Evolutionary conservation across 2,888 invertebrate genomes (phyloP).

Genomic region (Blastobasis adustella): DNA sequence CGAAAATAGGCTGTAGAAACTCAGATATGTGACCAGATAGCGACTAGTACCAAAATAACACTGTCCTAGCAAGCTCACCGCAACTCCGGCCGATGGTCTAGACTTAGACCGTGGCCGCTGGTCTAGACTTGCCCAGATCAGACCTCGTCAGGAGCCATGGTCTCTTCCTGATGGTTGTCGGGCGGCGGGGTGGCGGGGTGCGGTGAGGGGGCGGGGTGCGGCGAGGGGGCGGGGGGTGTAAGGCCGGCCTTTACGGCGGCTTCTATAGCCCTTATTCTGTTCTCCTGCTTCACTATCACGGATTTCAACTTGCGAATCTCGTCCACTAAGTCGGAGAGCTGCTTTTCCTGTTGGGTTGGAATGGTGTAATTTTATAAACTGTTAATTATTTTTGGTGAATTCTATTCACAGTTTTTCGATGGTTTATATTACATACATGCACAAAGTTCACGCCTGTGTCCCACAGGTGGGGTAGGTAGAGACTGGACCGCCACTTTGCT

Average conservation of each 20-base stretch:
- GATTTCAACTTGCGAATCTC: conserved; percentile 94
- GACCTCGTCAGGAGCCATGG: conserved; percentile 77
- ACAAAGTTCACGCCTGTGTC: too few relatives aligned
- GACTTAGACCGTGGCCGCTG: too few relatives aligned
- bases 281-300: conserved; percentile 96
- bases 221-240: conserved; percentile 36
- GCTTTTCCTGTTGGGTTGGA: conserved; percentile 74
- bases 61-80: too few relatives aligned
- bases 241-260: conserved; percentile 56
- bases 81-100: too few relatives aligned
- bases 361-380: background rate
- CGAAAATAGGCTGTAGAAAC: too few relatives aligned
- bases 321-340: conserved; percentile 88
- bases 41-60: too few relatives aligned
- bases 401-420: too few relatives aligned
- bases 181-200: conserved; percentile 41
- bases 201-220: conserved; percentile 26
- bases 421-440: too few relatives aligned
- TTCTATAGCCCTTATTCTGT: conserved; percentile 86
- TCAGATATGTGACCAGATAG: too few relatives aligned
- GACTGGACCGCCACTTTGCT: too few relatives aligned
- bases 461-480: too few relatives aligned
- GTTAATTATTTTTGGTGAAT: too few relatives aligned
- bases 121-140: conserved; percentile 25
- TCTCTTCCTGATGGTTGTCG: conserved; percentile 41